These are phyloP conservation scores for Cyaniris semiargus DNA, from an alignment of 2,888 invertebrate species.

Conservation along the genomic window DNA sequence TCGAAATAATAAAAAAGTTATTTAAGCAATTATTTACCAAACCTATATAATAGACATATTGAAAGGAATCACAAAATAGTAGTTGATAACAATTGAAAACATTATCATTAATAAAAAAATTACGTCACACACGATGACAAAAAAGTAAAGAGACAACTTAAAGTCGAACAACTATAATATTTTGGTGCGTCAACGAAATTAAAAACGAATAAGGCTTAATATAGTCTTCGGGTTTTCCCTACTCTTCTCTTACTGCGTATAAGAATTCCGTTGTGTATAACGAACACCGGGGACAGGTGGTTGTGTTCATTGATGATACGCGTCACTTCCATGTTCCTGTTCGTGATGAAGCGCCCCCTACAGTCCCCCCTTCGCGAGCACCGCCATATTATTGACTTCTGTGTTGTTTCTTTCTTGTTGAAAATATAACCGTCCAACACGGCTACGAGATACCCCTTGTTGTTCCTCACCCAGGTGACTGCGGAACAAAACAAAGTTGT, in stretches of 20 bases:
- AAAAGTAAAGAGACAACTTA: too few species aligned
- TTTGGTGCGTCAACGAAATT: too few species aligned
- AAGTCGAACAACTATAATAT: too few species aligned
- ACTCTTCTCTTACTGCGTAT: neutral
- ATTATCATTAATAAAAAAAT: too few species aligned
- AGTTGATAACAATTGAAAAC: too few species aligned
- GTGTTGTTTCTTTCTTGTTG: neutral
- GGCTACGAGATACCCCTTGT: neutral
- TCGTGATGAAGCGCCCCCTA: slow-evolving; percentile 43
- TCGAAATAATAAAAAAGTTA: too few species aligned
- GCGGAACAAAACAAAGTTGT: neutral
- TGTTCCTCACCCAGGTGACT: neutral
- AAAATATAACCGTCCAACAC: slow-evolving; percentile 6
- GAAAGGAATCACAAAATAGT: too few species aligned
- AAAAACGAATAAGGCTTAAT: neutral
- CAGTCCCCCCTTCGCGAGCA: slow-evolving; percentile 42
- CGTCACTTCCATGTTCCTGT: neutral
- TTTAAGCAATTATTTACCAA: too few species aligned
- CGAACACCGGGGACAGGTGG: slow-evolving; percentile 41
- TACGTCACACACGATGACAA: too few species aligned
- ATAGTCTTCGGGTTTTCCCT: neutral
- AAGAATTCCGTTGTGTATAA: slow-evolving; percentile 37
- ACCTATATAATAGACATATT: too few species aligned
- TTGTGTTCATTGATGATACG: slow-evolving; percentile 50
- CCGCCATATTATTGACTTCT: neutral